Evolutionary conservation across 2,888 invertebrate genomes (phyloP).

Genomic region (Saturnia japonica): DNA sequence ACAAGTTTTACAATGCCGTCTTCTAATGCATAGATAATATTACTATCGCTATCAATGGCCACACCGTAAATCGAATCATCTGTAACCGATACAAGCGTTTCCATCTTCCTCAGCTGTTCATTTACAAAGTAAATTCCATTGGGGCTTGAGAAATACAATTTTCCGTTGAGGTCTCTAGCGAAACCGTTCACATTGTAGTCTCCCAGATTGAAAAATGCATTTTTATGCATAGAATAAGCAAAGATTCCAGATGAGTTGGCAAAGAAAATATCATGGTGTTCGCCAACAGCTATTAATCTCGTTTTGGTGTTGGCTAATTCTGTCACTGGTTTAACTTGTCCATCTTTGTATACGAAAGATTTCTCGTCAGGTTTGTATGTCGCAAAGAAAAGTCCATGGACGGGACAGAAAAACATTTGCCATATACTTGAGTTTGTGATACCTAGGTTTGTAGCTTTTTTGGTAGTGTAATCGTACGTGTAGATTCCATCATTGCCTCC

Average conservation of each 20-base stretch:
- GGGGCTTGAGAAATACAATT: slow-evolving; percentile 44
- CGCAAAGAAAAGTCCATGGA: slow-evolving; percentile 59
- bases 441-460: slow-evolving; percentile 41
- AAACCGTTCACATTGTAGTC: slow-evolving; percentile 37
- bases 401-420: slow-evolving; percentile 60
- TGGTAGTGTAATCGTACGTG: slow-evolving; percentile 48
- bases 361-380: slow-evolving; percentile 46
- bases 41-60: slow-evolving; percentile 40
- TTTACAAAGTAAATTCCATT: slow-evolving; percentile 36
- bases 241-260: slow-evolving; percentile 49
- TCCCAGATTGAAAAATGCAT: slow-evolving; percentile 24
- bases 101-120: slow-evolving; percentile 25
- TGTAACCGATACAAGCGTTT: slow-evolving; percentile 26
- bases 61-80: slow-evolving; percentile 37
- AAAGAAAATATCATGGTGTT: slow-evolving; percentile 38
- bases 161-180: slow-evolving; percentile 40
- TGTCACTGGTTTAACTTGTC: slow-evolving; percentile 30
- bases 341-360: slow-evolving; percentile 40
- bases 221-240: slow-evolving; percentile 29
- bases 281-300: slow-evolving; percentile 42
- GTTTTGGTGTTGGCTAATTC: slow-evolving; percentile 38
- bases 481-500: slow-evolving; percentile 62
- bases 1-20: slow-evolving; percentile 42
- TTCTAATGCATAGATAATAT: slow-evolving; percentile 42
- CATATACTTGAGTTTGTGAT: slow-evolving; percentile 52